Evolutionary conservation across 2,888 invertebrate species (phyloP), one percentile per base, ranked within the genome.

Genomic region (Zaprionus lineosus): DNA sequence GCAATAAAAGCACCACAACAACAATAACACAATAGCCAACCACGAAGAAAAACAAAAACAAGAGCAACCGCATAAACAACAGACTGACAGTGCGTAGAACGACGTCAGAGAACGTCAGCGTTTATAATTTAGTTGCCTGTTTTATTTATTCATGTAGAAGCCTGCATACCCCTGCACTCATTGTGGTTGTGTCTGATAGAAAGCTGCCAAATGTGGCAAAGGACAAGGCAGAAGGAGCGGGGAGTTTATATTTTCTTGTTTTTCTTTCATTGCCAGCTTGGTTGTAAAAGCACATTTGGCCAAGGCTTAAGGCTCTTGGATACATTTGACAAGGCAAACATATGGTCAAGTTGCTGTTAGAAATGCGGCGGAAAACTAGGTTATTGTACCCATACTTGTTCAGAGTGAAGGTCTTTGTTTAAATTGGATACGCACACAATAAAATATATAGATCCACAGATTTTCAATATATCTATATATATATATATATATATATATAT

Each of bases 101-200:
- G 62, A 78, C 82, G 81, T 81, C 84, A 78, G 76, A 61, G 64
- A 60, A 85, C 60, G 72, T 77, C 85, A 84, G 56, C 66, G 83
- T 57, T 33, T 62, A 61, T 60, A 65, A 69, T 65, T 62, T 69
- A 69, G 57, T 61, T 59, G 78, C 36, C 58, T 55, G 51, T 47
- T 67, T 67, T 78, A 60, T 68, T 67, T 68, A 64, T 81, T 62
- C 65, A 53, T 72, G 53, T 72, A 52, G 58, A 24, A 46, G 48
- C 41, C 53, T 12, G 41, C n/a, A n/a, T n/a, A n/a, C 18, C 24
- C 8, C 37, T 12, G n/a, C 14, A n/a, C 19, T 3, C 16, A 15
- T 26, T 36, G 11, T 8, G 16, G 1, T 16, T 15, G 26, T 36
- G n/a, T 8, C 15, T 48, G 5, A 47, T 72, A 58, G 51, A 29